Percentiles rank a stretch among this genome's conserved stretches.
Conservation (phyloP, 2,888 invertebrate genomes). For the Hemithea aestivaria region DNA sequence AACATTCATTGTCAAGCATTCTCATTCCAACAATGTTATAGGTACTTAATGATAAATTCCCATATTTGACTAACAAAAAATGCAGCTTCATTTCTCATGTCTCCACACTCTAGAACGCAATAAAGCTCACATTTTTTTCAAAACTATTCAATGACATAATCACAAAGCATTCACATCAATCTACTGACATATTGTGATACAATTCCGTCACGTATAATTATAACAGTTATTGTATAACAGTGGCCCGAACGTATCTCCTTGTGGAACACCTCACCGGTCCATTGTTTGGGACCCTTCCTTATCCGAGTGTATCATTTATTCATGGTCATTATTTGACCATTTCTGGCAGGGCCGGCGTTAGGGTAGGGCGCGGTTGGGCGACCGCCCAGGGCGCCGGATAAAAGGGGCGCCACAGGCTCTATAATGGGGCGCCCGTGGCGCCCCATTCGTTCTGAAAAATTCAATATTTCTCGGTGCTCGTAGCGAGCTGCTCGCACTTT, state of each 20-base stretch:
- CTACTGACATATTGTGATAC: conserved; percentile 63
- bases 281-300: conserved; percentile 51
- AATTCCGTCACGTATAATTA: conserved; percentile 71
- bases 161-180: conserved; percentile 44
- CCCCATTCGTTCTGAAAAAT: no score
- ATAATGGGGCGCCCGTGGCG: no score
- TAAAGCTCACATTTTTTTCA: conserved; percentile 16
- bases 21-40: no score
- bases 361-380: no score
- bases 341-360: no score
- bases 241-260: conserved; percentile 55
- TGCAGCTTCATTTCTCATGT: conserved; percentile 23
- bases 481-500: no score
- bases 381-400: no score
- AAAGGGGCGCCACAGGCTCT: no score
- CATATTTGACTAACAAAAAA: conserved; percentile 12
- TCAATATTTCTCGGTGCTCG: no score
- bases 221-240: conserved; percentile 64
- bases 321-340: conserved; percentile 79
- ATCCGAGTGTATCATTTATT: conserved; percentile 72
- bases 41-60: no score
- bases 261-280: conserved; percentile 46
- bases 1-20: no score
- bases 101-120: conserved; percentile 14
- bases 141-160: conserved; percentile 27